Conservation (phyloP, 2,797 vertebrate genomes). For the Sebastes kiyomatsui region DNA sequence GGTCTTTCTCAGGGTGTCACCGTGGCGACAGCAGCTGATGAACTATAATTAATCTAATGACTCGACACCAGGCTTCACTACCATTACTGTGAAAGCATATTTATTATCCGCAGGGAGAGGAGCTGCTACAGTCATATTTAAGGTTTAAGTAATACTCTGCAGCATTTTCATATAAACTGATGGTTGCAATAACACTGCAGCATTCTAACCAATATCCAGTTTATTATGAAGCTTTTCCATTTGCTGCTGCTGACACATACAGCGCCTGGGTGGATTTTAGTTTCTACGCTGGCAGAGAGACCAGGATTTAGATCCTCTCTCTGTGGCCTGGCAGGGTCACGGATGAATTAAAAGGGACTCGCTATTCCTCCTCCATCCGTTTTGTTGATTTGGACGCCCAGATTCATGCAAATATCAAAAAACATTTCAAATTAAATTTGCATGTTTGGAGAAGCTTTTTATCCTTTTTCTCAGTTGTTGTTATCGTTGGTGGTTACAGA, state of each 20-base stretch:
- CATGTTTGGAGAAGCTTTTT: not conserved
- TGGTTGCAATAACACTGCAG: not conserved
- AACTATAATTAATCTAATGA: conserved; percentile 27
- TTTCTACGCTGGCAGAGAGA: not conserved
- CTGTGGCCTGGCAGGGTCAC: not conserved
- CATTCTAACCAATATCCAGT: not conserved
- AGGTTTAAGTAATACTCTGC: not conserved
- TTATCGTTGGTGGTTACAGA: not conserved
- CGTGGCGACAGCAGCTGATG: not conserved
- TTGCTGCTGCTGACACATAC: not conserved
- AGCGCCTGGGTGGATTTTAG: not conserved
- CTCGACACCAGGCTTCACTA: not conserved
- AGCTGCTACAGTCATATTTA: not conserved
- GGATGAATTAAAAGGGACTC: not conserved
- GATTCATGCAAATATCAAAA: not conserved
- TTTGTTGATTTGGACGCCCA: not conserved
- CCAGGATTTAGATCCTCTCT: not conserved
- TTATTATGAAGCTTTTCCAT: conserved; percentile 3
- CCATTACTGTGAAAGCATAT: conserved; percentile 12
- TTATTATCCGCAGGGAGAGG: not conserved
- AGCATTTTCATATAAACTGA: not conserved
- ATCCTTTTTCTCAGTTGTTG: not conserved
- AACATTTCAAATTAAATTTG: not conserved
- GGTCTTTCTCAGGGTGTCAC: not conserved
- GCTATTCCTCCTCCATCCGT: not conserved